Evolutionary conservation across 2,113 vertebrate species (phyloP).

Genomic region (Hyperopisus bebe): DNA sequence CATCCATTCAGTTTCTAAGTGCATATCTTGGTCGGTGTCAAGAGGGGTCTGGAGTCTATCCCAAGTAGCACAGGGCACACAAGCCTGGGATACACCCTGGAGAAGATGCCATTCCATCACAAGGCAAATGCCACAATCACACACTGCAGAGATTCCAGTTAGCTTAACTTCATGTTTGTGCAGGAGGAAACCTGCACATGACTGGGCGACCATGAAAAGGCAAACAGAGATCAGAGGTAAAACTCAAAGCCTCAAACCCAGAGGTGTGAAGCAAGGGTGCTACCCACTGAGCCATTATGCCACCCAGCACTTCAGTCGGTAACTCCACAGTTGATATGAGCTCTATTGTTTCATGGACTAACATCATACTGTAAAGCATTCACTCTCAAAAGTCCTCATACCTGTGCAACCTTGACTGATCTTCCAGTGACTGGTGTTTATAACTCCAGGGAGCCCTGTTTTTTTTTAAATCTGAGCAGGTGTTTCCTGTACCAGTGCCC

Average conservation of each 20-base stretch:
- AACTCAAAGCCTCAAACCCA: background rate
- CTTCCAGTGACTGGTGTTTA: background rate
- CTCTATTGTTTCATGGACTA: background rate
- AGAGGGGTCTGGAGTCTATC: background rate
- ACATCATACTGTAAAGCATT: background rate
- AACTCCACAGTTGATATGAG: background rate
- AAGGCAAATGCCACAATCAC: background rate
- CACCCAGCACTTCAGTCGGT: background rate
- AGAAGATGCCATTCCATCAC: background rate
- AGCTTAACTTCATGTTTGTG: background rate
- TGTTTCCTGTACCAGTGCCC: background rate
- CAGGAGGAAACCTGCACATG: background rate
- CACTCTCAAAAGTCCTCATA: background rate
- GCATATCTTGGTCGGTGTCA: background rate
- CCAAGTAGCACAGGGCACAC: background rate
- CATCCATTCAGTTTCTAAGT: background rate
- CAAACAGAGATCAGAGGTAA: background rate
- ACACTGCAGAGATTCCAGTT: background rate
- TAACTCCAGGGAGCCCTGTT: background rate
- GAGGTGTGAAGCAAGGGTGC: background rate
- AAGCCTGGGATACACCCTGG: background rate
- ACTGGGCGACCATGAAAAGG: background rate
- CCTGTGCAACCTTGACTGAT: background rate
- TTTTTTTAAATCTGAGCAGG: constrained; percentile 9
- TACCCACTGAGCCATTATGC: background rate